A percentile compares a stretch with the other conserved stretches of the same genome.
Conservation (phyloP, 2,113 vertebrate species). For the Lepus americanus region DNA sequence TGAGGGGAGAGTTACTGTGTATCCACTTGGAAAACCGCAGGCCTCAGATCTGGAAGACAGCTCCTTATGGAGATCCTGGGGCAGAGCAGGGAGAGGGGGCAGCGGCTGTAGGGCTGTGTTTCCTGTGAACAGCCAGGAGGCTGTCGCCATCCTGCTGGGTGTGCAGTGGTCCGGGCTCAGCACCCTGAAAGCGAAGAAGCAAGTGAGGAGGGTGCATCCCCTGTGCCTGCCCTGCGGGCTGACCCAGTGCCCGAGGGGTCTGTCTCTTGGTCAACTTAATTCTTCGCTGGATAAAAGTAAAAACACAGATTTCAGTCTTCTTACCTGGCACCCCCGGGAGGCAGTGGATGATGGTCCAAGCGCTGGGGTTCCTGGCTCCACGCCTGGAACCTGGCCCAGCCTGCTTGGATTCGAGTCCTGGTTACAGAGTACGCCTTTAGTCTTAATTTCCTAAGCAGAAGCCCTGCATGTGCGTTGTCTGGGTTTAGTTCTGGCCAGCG, state of each 20-base stretch:
- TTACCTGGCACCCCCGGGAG: not conserved
- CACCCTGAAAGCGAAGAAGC: not conserved
- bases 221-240: not conserved
- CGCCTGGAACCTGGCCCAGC: too few relatives aligned
- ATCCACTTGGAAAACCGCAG: not conserved
- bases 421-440: not conserved
- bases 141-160: too few relatives aligned
- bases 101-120: too few relatives aligned
- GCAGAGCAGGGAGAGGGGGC: too few relatives aligned
- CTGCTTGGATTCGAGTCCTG: not conserved
- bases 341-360: too few relatives aligned
- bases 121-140: too few relatives aligned
- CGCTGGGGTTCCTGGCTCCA: too few relatives aligned
- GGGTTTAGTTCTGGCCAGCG: not conserved
- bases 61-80: not conserved
- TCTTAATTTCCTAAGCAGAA: conserved; percentile 2
- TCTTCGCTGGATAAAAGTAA: not conserved
- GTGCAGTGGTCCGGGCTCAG: not conserved
- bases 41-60: not conserved
- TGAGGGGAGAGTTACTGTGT: not conserved
- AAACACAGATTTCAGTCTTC: not conserved
- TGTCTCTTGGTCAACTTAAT: not conserved
- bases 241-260: not conserved
- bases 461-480: not conserved
- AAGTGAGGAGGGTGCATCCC: not conserved